Evolutionary conservation across 2,797 vertebrate species (phyloP), one percentile per base, ranked within the genome.

Genomic region (Ibycter americanus): DNA sequence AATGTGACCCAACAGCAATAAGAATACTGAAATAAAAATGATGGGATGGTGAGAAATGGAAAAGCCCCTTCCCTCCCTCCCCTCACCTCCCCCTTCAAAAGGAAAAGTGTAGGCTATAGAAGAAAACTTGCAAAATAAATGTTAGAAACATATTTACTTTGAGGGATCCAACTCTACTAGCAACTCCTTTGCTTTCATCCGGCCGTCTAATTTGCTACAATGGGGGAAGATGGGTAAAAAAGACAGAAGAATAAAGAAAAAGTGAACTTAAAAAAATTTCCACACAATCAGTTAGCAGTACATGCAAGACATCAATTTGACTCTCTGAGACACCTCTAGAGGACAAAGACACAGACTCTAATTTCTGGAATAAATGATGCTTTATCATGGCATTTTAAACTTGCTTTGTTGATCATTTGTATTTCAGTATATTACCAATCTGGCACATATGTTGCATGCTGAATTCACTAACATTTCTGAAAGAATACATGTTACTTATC

Each of bases 141-240:
- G 97, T 98, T 98, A 98, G 98, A 98, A 98, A 98, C 98, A 98
- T 98, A 98, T 98, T 98, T 98, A 98, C 98, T 98, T 98, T 98
- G 98, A 98, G 98, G 98, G 98, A 98, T 98, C 98, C 98, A 98
- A 98, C 98, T 98, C 98, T 98, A 98, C 98, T 98, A 98, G 98
- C 97, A 98, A 98, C 98, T 98, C 98, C 98, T 98, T 98, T 98
- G 98, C 97, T 98, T 98, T 98, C 98, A 98, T 98, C 98, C 98
- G 98, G 98, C 95, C 98, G 98, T 98, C 98, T 98, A 98, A 98
- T 98, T 98, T 98, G 98, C 98, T 98, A 98, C 97, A 98, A 98
- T 98, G 98, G 94, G 98, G 98, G 98, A 99, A 98, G 98, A 99
- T 99, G 99, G 99, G 98, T 98, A 98, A 98, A 99, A 98, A 98